phyloP scores from a whole-genome alignment of 2,113 vertebrate genomes.

The Toxotes chatareus region DNA sequence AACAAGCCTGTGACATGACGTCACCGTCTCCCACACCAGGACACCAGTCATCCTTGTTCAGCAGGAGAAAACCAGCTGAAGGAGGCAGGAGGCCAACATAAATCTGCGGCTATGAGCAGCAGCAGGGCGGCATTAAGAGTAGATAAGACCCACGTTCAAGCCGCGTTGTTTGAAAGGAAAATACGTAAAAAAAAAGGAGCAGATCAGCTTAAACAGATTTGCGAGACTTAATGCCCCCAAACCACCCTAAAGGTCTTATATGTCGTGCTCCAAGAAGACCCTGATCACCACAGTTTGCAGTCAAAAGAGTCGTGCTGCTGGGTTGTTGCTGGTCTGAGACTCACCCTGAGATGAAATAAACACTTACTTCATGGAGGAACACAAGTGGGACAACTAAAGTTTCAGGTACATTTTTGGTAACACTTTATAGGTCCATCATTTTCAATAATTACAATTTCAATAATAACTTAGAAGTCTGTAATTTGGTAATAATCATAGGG shows the following conservation, averaged over 20 bases:
- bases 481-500: no score
- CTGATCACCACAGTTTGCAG: no score
- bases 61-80: neutral
- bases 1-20: conserved; percentile 35
- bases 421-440: neutral
- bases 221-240: neutral
- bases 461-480: no score
- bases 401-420: neutral
- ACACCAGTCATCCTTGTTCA: conserved; percentile 8
- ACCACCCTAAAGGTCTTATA: neutral
- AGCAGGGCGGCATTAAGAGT: neutral
- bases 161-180: neutral
- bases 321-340: neutral
- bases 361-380: neutral
- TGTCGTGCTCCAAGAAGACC: neutral
- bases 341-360: neutral
- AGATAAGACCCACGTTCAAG: neutral
- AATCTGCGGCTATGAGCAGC: conserved; percentile 7
- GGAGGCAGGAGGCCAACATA: neutral
- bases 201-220: neutral
- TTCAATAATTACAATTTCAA: neutral
- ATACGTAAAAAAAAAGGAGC: neutral
- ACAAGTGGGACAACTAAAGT: neutral
- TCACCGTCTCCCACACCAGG: conserved; percentile 15
- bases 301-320: no score